These are phyloP conservation scores for Bucorvus abyssinicus DNA, from an alignment of 2,797 vertebrate genomes.

Conservation along the genomic window DNA sequence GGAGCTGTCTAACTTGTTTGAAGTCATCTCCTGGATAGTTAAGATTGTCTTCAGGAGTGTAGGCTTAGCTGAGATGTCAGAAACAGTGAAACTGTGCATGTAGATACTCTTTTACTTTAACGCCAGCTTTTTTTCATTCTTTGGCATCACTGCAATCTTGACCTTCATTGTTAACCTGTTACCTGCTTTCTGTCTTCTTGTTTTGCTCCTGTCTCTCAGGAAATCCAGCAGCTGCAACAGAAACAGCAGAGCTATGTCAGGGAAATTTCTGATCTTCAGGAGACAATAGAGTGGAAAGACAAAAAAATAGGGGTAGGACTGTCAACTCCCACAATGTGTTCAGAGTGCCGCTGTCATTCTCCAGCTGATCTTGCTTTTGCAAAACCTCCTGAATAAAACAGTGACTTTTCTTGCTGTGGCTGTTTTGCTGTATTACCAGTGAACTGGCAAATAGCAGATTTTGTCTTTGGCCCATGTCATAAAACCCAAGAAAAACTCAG, in stretches of 20 bases:
- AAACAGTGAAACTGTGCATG: not conserved
- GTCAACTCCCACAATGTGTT: not conserved
- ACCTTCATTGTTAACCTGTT: slow-evolving; percentile 49
- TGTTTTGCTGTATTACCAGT: not conserved
- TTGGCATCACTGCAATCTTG: slow-evolving; percentile 1
- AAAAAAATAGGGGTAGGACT: slow-evolving; percentile 97
- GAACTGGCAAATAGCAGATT: not conserved
- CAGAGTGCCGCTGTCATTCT: not conserved
- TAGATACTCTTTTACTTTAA: not conserved
- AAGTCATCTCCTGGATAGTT: not conserved
- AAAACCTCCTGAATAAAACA: not conserved
- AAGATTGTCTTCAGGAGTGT: not conserved
- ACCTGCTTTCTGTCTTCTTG: slow-evolving; percentile 65
- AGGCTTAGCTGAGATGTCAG: not conserved
- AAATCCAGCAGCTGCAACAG: slow-evolving; percentile 91
- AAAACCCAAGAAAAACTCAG: slow-evolving; percentile 34
- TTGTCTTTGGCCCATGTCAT: not conserved
- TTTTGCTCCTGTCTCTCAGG: slow-evolving; percentile 78
- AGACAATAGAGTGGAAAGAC: slow-evolving; percentile 99
- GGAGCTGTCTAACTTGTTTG: not conserved
- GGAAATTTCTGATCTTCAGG: slow-evolving; percentile 94
- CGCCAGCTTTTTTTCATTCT: slow-evolving; percentile 27
- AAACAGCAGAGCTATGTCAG: slow-evolving; percentile 88
- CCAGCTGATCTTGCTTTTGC: not conserved
- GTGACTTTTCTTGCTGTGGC: slow-evolving; percentile 7